A percentile compares a stretch with the other conserved stretches of the same genome.
phyloP scores from a whole-genome alignment of 1,140 invertebrate genomes.

The Meteorus sp. region DNA sequence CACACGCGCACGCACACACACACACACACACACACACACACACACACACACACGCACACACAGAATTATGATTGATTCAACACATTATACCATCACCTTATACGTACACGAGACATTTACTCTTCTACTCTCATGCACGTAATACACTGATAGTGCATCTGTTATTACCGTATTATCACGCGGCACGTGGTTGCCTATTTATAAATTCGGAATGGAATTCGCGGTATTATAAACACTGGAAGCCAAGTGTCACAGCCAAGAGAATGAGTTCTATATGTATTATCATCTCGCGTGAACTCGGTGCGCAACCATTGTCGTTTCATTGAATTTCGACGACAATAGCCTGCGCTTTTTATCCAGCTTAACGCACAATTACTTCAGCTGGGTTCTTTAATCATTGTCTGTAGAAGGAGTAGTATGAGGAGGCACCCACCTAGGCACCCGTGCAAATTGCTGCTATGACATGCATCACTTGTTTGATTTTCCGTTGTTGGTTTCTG shows the following conservation, averaged over 20 bases:
- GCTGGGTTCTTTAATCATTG: conserved; percentile 33
- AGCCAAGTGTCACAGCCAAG: background rate
- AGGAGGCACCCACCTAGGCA: conserved; percentile 58
- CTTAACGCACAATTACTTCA: conserved; percentile 24
- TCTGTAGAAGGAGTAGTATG: conserved; percentile 51
- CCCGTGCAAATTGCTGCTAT: conserved; percentile 36
- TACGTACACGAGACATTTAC: no score
- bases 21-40: background rate
- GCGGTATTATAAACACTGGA: background rate
- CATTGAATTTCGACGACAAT: conserved; percentile 5
- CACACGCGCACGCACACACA: background rate
- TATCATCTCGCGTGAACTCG: background rate
- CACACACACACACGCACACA: background rate
- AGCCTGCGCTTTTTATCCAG: background rate
- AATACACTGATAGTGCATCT: background rate
- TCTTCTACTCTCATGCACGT: no score
- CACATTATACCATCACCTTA: no score
- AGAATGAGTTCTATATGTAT: background rate
- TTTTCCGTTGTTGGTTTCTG: conserved; percentile 50
- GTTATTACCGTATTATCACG: background rate
- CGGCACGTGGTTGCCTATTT: background rate
- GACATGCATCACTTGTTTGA: conserved; percentile 44
- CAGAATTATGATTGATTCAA: background rate
- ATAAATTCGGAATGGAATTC: conserved; percentile 16
- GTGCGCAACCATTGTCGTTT: background rate